Evolutionary conservation across 1,140 invertebrate species (phyloP).

Genomic region (Campoletis sonorensis): DNA sequence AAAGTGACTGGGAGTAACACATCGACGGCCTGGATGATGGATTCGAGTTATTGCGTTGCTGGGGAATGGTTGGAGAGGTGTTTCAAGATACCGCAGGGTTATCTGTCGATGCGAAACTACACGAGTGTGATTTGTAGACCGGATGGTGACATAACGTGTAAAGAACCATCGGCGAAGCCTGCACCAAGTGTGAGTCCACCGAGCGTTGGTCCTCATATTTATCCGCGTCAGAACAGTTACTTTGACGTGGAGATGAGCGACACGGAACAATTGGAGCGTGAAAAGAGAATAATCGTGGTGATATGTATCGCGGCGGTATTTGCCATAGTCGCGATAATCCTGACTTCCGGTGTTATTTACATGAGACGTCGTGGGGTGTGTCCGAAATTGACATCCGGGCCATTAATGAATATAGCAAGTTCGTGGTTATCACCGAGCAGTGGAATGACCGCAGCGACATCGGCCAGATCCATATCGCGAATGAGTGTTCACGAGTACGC

Average conservation of each 20-base stretch:
- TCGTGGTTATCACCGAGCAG: conserved; percentile 69
- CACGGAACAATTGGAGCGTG: conserved; percentile 69
- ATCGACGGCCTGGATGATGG: conserved; percentile 70
- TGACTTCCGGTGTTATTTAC: conserved; percentile 77
- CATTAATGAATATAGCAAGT: conserved; percentile 65
- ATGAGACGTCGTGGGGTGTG: conserved; percentile 78
- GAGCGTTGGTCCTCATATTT: conserved; percentile 71
- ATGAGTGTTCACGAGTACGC: conserved; percentile 82
- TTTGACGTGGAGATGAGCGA: conserved; percentile 74
- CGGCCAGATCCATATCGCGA: conserved; percentile 80
- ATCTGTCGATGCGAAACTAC: conserved; percentile 81
- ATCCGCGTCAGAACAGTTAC: conserved; percentile 69
- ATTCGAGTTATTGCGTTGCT: conserved; percentile 81
- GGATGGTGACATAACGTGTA: conserved; percentile 68
- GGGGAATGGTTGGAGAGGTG: conserved; percentile 79
- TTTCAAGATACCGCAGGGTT: conserved; percentile 80
- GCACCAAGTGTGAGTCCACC: conserved; percentile 69
- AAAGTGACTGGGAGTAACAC: conserved; percentile 73
- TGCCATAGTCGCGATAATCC: conserved; percentile 74
- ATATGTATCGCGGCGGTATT: conserved; percentile 76
- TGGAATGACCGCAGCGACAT: conserved; percentile 73
- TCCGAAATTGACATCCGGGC: conserved; percentile 69
- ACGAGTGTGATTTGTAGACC: conserved; percentile 78
- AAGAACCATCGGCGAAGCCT: conserved; percentile 60
- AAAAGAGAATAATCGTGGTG: conserved; percentile 74